phyloP scores from a whole-genome alignment of 2,888 invertebrate species.

The Pristionchus fissidentatus region DNA sequence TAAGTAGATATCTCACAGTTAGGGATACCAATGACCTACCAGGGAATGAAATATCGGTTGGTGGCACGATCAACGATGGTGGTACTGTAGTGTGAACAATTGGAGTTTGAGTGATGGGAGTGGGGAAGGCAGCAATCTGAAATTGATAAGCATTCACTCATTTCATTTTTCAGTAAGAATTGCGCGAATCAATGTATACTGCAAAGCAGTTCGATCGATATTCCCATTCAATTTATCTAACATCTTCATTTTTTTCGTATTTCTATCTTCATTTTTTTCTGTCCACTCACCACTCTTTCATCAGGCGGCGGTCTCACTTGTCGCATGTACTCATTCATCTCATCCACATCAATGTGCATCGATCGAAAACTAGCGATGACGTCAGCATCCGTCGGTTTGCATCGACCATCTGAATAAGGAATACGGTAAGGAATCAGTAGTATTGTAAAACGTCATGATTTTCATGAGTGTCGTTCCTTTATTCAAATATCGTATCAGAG shows the following conservation, averaged over 20 bases:
- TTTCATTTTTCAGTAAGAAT: no score
- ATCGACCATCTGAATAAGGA: conserved; percentile 3
- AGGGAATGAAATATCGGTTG: not conserved
- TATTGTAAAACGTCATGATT: no score
- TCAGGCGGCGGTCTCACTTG: conserved; percentile 44
- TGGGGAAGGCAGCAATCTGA: conserved; percentile 8
- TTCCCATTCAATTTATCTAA: not conserved
- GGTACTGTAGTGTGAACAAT: conserved; percentile 13
- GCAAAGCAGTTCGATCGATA: not conserved
- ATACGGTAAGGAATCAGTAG: not conserved
- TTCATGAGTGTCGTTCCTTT: not conserved
- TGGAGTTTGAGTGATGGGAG: conserved; percentile 8
- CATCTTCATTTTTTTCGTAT: not conserved
- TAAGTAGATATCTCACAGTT: not conserved
- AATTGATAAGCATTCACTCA: not conserved
- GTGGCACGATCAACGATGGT: not conserved
- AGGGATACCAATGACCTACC: not conserved
- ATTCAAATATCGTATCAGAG: not conserved
- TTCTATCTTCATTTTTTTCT: not conserved
- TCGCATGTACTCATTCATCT: conserved; percentile 54
- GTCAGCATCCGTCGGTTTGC: conserved; percentile 17
- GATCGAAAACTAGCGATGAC: not conserved
- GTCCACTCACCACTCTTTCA: conserved; percentile 6
- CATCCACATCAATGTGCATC: conserved; percentile 42
- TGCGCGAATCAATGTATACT: no score